Conservation (phyloP, 2,888 invertebrate genomes). For the Antheraea assamensis region DNA sequence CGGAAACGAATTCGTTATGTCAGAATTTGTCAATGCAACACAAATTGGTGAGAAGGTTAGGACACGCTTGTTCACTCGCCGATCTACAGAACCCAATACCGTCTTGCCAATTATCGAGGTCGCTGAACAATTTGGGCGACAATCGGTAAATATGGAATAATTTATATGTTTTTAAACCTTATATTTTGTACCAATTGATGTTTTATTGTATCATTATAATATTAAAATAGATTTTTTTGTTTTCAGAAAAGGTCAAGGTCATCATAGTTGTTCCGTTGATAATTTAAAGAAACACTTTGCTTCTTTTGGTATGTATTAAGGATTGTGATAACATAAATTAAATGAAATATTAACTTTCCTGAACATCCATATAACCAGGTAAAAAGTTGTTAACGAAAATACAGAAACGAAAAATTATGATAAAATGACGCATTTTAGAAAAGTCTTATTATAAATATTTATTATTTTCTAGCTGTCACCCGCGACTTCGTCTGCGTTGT, state of each 20-base stretch:
- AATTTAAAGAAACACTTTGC: constrained; percentile 52
- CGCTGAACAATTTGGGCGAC: constrained; percentile 58
- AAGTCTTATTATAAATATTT: no score
- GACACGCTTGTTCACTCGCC: constrained; percentile 65
- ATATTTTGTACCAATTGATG: background rate
- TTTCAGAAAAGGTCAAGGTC: constrained; percentile 50
- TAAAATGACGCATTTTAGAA: no score
- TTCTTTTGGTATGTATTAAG: constrained; percentile 30
- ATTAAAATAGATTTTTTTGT: constrained; percentile 17
- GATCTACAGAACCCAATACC: constrained; percentile 52
- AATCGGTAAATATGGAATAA: constrained; percentile 31
- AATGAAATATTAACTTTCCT: background rate
- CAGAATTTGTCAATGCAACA: constrained; percentile 53
- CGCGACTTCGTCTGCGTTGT: no score
- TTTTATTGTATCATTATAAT: background rate
- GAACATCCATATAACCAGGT: no score
- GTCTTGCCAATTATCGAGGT: constrained; percentile 50
- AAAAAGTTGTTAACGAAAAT: no score
- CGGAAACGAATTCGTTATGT: constrained; percentile 26
- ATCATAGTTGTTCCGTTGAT: constrained; percentile 60
- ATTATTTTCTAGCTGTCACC: no score
- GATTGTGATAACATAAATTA: constrained; percentile 22
- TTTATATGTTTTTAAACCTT: background rate
- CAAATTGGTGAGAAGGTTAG: constrained; percentile 58
- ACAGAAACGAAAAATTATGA: no score